Conservation (phyloP, 2,888 invertebrate species). For the Julus scanicus region DNA sequence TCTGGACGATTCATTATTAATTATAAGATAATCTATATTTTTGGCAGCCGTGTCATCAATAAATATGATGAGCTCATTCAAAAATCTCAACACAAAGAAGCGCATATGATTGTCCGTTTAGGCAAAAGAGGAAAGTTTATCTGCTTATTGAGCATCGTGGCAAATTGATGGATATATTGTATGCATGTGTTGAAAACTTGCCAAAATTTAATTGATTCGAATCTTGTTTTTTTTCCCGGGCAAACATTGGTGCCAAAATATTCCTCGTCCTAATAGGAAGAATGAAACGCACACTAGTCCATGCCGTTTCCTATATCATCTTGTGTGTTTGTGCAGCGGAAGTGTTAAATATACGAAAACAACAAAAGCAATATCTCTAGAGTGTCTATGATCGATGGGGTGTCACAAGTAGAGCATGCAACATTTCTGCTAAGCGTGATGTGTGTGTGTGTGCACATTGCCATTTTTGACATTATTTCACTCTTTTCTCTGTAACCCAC, state of each 20-base stretch:
- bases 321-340: slow-evolving; percentile 44
- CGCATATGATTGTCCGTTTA: background rate
- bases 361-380: slow-evolving; percentile 43
- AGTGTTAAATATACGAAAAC: slow-evolving; percentile 45
- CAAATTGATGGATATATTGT: slow-evolving; percentile 15
- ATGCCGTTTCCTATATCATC: slow-evolving; percentile 24
- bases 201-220: slow-evolving; percentile 37
- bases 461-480: slow-evolving; percentile 31
- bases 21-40: background rate
- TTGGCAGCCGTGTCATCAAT: background rate
- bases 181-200: background rate
- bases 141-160: slow-evolving; percentile 9
- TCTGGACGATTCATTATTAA: no score
- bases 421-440: slow-evolving; percentile 20
- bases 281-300: slow-evolving; percentile 10
- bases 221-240: background rate
- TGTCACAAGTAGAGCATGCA: slow-evolving; percentile 16
- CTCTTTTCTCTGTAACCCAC: background rate
- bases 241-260: slow-evolving; percentile 21
- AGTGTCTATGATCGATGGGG: slow-evolving; percentile 41
- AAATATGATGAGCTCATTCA: background rate
- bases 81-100: background rate
- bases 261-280: background rate
- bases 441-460: background rate
- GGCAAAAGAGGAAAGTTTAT: background rate